Conservation (phyloP, 2,113 vertebrate genomes). For the Parus major region DNA sequence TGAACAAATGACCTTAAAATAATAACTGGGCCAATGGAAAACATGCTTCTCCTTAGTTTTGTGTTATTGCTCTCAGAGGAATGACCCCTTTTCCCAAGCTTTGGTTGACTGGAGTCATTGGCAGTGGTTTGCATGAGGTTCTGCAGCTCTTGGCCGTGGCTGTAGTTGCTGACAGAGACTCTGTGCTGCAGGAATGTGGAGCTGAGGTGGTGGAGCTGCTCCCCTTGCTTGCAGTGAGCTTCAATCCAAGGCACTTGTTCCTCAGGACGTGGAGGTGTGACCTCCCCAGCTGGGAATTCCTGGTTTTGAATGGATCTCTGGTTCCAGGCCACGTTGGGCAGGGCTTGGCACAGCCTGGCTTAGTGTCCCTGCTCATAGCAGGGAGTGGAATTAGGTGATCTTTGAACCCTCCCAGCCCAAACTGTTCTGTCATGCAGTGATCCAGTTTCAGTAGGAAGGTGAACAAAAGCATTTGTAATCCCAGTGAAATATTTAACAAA, state of each 20-base stretch:
- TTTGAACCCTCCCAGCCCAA: background rate
- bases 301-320: background rate
- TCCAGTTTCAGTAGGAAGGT: background rate
- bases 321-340: background rate
- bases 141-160: background rate
- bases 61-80: background rate
- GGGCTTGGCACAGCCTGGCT: background rate
- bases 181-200: background rate
- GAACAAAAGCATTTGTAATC: background rate
- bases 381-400: background rate
- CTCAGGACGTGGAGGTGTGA: background rate
- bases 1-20: background rate
- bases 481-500: background rate
- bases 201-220: background rate
- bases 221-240: background rate
- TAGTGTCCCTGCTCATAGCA: background rate
- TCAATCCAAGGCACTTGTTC: constrained; percentile 27
- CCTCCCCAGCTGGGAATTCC: background rate
- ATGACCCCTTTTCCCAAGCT: background rate
- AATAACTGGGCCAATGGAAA: background rate
- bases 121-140: background rate
- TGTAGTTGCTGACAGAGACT: fast-evolving
- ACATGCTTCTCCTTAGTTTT: background rate
- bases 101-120: background rate
- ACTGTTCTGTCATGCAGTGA: fast-evolving